A percentile compares a stretch with the other conserved stretches of the same genome.
phyloP scores from a whole-genome alignment of 2,888 invertebrate genomes.

The Eristalis arbustorum region DNA sequence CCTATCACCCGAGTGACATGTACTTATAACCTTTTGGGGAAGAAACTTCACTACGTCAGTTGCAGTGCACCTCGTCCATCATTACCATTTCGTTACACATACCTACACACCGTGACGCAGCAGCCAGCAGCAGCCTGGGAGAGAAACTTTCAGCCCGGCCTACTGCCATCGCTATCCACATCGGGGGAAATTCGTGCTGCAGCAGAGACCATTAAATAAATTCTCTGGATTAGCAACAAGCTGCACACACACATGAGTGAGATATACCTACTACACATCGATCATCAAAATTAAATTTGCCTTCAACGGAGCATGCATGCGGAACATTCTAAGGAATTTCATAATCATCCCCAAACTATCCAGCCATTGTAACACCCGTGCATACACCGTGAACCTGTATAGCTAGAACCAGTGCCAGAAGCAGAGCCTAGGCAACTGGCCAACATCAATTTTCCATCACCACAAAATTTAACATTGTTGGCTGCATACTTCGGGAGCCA shows the following conservation, averaged over 20 bases:
- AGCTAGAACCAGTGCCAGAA: background rate
- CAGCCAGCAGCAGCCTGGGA: background rate
- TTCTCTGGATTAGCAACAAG: slow-evolving; percentile 56
- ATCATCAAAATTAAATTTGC: slow-evolving; percentile 68
- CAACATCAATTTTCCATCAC: slow-evolving; percentile 33
- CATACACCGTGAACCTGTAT: background rate
- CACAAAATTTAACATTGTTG: slow-evolving; percentile 37
- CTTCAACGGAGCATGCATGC: slow-evolving; percentile 35
- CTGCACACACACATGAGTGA: background rate
- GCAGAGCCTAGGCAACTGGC: background rate
- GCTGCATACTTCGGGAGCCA: slow-evolving; percentile 15
- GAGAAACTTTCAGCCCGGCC: background rate
- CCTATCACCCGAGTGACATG: slow-evolving; percentile 10
- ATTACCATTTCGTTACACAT: slow-evolving; percentile 9
- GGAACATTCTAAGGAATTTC: slow-evolving; percentile 32
- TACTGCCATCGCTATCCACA: background rate
- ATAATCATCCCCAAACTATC: slow-evolving; percentile 20
- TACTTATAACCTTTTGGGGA: slow-evolving; percentile 5
- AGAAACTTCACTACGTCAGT: background rate
- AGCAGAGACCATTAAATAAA: slow-evolving; percentile 62
- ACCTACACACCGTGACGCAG: background rate
- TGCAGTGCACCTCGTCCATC: slow-evolving; percentile 8
- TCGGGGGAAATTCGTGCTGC: background rate
- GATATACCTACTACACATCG: slow-evolving; percentile 53
- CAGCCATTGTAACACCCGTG: background rate